Conservation (phyloP, 2,113 vertebrate genomes). For the Tenebrosternarchus preto region DNA sequence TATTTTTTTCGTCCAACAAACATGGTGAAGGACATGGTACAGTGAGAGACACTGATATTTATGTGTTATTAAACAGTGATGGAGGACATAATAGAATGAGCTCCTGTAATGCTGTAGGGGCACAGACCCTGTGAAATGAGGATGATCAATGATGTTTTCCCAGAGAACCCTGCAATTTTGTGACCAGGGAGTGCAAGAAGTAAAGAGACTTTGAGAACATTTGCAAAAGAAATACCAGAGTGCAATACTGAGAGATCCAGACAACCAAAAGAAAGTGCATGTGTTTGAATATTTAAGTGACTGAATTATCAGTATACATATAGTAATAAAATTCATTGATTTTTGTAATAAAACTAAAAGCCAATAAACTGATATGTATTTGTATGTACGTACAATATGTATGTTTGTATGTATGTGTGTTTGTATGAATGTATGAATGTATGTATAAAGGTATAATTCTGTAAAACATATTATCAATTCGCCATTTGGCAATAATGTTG, state of each 20-base stretch:
- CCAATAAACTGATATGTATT: slow-evolving; percentile 65
- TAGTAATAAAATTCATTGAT: slow-evolving; percentile 70
- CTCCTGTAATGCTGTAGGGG: not conserved
- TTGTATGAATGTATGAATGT: slow-evolving; percentile 67
- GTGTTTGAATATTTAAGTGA: slow-evolving; percentile 68
- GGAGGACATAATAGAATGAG: slow-evolving; percentile 16
- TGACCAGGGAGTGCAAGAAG: not conserved
- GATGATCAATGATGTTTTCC: slow-evolving; percentile 2
- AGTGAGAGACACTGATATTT: slow-evolving; percentile 13
- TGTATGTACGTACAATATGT: slow-evolving; percentile 67
- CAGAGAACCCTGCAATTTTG: slow-evolving; percentile 18
- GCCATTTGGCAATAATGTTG: slow-evolving; percentile 47
- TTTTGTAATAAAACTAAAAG: slow-evolving; percentile 72
- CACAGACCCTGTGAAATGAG: not conserved
- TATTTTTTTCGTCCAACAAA: slow-evolving; percentile 35
- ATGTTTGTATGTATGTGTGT: slow-evolving; percentile 66
- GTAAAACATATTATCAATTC: slow-evolving; percentile 56
- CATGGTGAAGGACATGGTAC: not conserved
- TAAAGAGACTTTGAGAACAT: slow-evolving; percentile 35
- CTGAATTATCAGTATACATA: slow-evolving; percentile 66
- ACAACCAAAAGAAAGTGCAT: slow-evolving; percentile 75
- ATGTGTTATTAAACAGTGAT: slow-evolving; percentile 25
- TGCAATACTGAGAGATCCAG: slow-evolving; percentile 55
- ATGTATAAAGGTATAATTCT: slow-evolving; percentile 68
- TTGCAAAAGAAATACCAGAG: slow-evolving; percentile 36